Percentiles rank a stretch among this genome's conserved stretches.
phyloP scores from a whole-genome alignment of 2,797 vertebrate species.

The Passerculus sandwichensis region DNA sequence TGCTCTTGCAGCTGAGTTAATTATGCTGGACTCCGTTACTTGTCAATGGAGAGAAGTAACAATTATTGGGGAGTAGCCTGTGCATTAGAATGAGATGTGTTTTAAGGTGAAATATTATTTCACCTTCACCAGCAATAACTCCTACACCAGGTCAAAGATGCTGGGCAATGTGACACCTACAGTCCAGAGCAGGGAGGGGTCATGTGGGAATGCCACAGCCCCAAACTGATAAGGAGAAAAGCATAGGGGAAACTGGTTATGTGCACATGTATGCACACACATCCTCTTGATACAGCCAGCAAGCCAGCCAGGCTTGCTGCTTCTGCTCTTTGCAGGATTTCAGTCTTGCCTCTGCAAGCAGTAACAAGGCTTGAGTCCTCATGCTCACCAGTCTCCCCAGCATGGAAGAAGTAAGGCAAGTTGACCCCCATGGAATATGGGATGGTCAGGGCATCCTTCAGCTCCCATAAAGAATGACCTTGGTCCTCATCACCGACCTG shows the following conservation, averaged over 20 bases:
- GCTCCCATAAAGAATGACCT: slow-evolving; percentile 85
- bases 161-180: background rate
- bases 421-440: slow-evolving; percentile 75
- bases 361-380: background rate
- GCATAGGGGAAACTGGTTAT: fast-evolving
- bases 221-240: background rate
- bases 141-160: background rate
- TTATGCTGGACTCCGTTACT: background rate
- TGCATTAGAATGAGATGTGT: background rate
- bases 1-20: background rate
- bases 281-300: background rate
- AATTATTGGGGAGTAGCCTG: background rate
- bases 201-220: background rate
- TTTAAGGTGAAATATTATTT: background rate
- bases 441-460: slow-evolving; percentile 83
- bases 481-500: slow-evolving; percentile 90
- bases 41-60: background rate
- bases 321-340: background rate
- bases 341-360: background rate
- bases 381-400: slow-evolving; percentile 90
- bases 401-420: slow-evolving; percentile 91
- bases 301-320: background rate
- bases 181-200: background rate
- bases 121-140: background rate
- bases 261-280: fast-evolving